Evolutionary conservation across 2,797 vertebrate species (phyloP), one percentile per base, ranked within the genome.

Genomic region (Brachyalestes nurse): DNA sequence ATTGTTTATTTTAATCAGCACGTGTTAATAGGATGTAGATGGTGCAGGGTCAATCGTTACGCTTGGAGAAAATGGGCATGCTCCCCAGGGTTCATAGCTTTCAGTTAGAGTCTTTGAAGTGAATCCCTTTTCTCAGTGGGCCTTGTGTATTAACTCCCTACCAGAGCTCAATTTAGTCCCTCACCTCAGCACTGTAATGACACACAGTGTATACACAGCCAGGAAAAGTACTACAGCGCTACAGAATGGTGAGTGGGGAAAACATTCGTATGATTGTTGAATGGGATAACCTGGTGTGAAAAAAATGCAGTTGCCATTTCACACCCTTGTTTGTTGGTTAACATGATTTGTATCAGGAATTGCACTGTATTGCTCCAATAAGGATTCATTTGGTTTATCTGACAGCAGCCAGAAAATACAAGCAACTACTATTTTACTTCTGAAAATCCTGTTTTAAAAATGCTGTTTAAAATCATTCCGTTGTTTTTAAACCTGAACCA

Each of bases 21-120:
- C 55, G 84, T 71, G 78, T 84, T 84, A 78, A 86, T 84, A 86
- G 82, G 87, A 83, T 78, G 34, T 49, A 82, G 87, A 88, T 78
- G 91, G 93, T 89, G 89, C 86, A 91, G 88, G 88, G 89, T 86
- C 87, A 90, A 93, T 93, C 90, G 89, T 91, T 91, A 89, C 91
- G 89, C 88, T 90, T 89, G 91, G 91, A 89, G 90, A 90, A 90
- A 93, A 91, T 90, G 86, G 88, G 91, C 88, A 87, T 88, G 87
- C 88, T 89, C 89, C 90, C 92, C 79, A 57, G 88, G 90, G 92
- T 84, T 72, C 81, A 76, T 51, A 81, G 91, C 91, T 93, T 91
- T 91, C 89, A 93, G 89, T 84, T 47, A 74, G 87, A 88, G 91
- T 88, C 94, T 95, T 95, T 95, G 93, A 95, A 94, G 93, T 93